A percentile compares a stretch with the other conserved stretches of the same genome.
Conservation (phyloP, 2,113 vertebrate genomes). For the Emberiza fucata region DNA sequence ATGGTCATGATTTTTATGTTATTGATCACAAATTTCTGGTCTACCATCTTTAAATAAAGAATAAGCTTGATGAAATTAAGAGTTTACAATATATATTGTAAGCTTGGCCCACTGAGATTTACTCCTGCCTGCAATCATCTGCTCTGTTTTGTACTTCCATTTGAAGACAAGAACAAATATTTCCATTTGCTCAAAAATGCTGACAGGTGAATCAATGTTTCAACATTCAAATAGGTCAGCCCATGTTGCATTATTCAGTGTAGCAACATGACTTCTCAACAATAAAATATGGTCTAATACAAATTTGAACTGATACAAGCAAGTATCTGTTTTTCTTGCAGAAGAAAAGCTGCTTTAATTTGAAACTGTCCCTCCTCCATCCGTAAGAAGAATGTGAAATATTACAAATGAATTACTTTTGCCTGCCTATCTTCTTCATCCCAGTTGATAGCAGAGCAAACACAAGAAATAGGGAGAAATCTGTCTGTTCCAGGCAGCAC, state of each 20-base stretch:
- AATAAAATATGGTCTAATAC: not conserved
- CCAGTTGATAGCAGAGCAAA: not conserved
- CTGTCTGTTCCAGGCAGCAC: not conserved
- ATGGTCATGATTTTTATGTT: not conserved
- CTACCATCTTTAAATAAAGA: not conserved
- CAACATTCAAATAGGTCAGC: not conserved
- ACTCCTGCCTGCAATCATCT: not conserved
- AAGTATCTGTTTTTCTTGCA: not conserved
- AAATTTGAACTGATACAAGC: not conserved
- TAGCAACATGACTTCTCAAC: not conserved
- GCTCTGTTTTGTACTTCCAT: not conserved
- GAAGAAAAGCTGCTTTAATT: not conserved
- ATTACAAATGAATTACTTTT: not conserved
- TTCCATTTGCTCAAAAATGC: constrained; percentile 1
- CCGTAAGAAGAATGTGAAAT: not conserved
- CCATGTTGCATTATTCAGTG: constrained; percentile 7
- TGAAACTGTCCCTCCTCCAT: not conserved
- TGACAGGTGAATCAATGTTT: constrained; percentile 21
- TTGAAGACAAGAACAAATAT: constrained; percentile 15
- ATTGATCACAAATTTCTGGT: not conserved
- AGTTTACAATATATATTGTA: not conserved
- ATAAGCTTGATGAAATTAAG: not conserved
- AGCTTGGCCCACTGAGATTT: not conserved
- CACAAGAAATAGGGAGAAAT: not conserved
- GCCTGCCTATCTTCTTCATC: not conserved